Evolutionary conservation across 2,113 vertebrate genomes (phyloP).

Genomic region (Pelusios castaneus): DNA sequence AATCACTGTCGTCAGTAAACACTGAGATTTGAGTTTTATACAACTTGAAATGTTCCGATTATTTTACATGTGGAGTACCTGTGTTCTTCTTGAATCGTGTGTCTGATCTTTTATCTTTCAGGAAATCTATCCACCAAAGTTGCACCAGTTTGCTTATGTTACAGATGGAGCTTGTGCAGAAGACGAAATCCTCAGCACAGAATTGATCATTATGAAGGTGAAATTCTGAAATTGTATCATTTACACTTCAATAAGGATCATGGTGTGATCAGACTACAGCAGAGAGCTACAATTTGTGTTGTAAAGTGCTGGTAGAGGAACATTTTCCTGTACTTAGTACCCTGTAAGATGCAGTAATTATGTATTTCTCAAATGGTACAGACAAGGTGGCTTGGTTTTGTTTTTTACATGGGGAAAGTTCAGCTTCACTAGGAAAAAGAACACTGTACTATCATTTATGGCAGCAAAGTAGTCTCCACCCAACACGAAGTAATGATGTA

Average conservation of each 20-base stretch:
- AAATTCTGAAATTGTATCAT: not conserved
- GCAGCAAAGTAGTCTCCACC: not conserved
- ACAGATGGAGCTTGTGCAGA: slow-evolving; percentile 96
- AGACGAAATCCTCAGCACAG: slow-evolving; percentile 95
- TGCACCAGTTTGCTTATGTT: slow-evolving; percentile 96
- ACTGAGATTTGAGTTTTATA: not conserved
- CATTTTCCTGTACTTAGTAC: not conserved
- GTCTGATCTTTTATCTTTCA: slow-evolving; percentile 53
- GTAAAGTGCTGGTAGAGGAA: not conserved
- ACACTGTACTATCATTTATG: not conserved
- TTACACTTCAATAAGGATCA: not conserved
- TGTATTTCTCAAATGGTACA: not conserved
- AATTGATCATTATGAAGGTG: slow-evolving; percentile 97
- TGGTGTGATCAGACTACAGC: slow-evolving; percentile 1
- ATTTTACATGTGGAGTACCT: not conserved
- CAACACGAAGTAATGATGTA: not conserved
- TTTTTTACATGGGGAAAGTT: not conserved
- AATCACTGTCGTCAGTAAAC: not conserved
- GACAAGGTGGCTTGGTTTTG: not conserved
- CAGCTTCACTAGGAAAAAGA: not conserved
- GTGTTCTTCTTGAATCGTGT: not conserved
- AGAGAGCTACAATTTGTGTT: slow-evolving; percentile 2
- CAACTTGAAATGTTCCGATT: not conserved
- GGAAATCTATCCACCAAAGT: slow-evolving; percentile 98
- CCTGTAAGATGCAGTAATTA: not conserved